Percentiles rank a stretch among this genome's conserved stretches.
phyloP scores from a whole-genome alignment of 2,888 invertebrate genomes.

The Stictocephala bisonia region DNA sequence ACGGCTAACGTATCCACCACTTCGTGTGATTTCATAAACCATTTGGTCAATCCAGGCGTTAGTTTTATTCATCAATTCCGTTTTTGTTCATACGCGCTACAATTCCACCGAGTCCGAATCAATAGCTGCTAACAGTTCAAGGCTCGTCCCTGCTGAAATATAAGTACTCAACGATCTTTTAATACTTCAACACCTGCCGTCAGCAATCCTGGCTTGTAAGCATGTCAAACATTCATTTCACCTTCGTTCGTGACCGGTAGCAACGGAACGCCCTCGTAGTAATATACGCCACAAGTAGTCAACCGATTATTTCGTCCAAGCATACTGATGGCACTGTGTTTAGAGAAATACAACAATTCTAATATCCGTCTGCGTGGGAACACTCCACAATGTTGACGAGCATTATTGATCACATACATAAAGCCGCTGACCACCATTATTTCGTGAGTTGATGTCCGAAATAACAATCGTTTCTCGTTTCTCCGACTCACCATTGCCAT shows the following conservation, averaged over 20 bases:
- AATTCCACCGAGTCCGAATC: not conserved
- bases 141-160: too few species aligned
- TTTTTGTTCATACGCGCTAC: not conserved
- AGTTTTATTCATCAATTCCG: too few species aligned
- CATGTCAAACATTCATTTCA: not conserved
- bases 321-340: not conserved
- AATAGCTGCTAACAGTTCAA: too few species aligned
- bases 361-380: not conserved
- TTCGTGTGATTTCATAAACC: not conserved
- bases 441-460: too few species aligned
- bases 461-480: too few species aligned
- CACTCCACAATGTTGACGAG: not conserved
- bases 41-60: not conserved
- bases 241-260: not conserved
- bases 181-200: not conserved
- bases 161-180: not conserved
- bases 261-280: not conserved
- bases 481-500: too few species aligned
- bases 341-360: not conserved
- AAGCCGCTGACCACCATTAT: too few species aligned
- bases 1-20: not conserved
- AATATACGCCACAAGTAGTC: not conserved
- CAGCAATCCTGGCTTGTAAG: not conserved
- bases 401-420: not conserved
- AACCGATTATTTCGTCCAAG: not conserved